Conservation (phyloP, 1,140 invertebrate genomes). For the Trinorchestia longiramus region DNA sequence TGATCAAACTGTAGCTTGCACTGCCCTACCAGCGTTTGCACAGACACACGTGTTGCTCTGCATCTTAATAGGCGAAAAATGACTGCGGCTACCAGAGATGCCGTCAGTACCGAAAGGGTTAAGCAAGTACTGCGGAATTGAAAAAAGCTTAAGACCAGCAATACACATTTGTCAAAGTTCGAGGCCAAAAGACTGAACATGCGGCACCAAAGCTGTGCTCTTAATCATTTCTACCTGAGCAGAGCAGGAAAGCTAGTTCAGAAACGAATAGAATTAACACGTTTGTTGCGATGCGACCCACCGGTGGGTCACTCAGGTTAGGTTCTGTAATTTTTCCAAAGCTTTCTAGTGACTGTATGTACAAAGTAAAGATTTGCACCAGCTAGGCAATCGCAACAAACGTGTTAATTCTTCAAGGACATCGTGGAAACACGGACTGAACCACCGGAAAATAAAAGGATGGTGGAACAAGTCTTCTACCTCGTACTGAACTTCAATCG, state of each 20-base stretch:
- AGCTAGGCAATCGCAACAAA: no score
- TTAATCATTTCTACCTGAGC: background rate
- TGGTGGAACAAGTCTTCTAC: background rate
- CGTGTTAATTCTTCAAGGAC: background rate
- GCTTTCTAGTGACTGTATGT: no score
- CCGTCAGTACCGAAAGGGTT: no score
- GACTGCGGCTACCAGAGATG: no score
- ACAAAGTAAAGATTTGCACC: no score
- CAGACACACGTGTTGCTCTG: no score
- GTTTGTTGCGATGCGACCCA: no score
- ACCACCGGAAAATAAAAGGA: background rate
- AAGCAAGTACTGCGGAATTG: background rate
- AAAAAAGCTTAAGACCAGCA: background rate
- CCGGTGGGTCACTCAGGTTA: no score
- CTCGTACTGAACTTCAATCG: background rate
- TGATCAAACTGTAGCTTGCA: no score
- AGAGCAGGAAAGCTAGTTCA: background rate
- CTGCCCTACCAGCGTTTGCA: no score
- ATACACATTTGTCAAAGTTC: background rate
- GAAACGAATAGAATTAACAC: background rate
- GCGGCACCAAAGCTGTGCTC: background rate
- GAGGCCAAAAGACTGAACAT: background rate
- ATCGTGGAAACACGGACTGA: background rate
- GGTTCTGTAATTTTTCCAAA: no score
- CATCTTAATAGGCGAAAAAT: no score